These are phyloP conservation scores for Pangasianodon hypophthalmus DNA, from an alignment of 2,113 vertebrate species.

Conservation along the genomic window DNA sequence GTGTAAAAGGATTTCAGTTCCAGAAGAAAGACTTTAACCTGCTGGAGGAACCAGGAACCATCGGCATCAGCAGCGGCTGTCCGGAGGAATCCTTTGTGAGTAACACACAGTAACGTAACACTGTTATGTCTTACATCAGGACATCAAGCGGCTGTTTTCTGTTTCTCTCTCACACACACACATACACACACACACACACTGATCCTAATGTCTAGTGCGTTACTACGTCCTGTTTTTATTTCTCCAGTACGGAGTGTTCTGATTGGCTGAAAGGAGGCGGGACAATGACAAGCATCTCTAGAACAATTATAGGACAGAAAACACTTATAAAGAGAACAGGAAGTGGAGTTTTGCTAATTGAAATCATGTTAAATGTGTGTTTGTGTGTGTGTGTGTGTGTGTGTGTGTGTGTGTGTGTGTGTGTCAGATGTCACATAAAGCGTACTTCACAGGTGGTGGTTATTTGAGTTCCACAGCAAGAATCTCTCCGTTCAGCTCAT, in stretches of 20 bases:
- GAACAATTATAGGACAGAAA: neutral
- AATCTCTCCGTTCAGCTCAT: slow-evolving; percentile 81
- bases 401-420: slow-evolving; percentile 14
- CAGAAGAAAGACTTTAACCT: slow-evolving; percentile 98
- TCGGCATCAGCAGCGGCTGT: slow-evolving; percentile 94
- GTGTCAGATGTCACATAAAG: slow-evolving; percentile 88
- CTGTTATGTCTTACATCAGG: neutral
- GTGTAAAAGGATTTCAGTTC: slow-evolving; percentile 96
- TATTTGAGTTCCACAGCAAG: slow-evolving; percentile 88
- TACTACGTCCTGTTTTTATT: neutral
- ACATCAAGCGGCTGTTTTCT: neutral
- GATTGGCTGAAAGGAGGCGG: neutral
- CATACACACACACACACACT: neutral
- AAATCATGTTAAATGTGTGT: neutral
- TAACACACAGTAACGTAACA: neutral
- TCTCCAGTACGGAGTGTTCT: neutral
- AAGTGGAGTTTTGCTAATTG: neutral
- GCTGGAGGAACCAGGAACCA: slow-evolving; percentile 89
- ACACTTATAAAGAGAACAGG: neutral
- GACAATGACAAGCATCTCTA: neutral
- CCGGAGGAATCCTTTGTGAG: slow-evolving; percentile 95
- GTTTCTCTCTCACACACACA: neutral
- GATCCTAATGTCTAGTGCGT: neutral
- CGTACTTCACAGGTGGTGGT: slow-evolving; percentile 90
- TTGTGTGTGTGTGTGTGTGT: slow-evolving; percentile 7